phyloP scores from a whole-genome alignment of 2,888 invertebrate species.

The Pachymerium ferrugineum region DNA sequence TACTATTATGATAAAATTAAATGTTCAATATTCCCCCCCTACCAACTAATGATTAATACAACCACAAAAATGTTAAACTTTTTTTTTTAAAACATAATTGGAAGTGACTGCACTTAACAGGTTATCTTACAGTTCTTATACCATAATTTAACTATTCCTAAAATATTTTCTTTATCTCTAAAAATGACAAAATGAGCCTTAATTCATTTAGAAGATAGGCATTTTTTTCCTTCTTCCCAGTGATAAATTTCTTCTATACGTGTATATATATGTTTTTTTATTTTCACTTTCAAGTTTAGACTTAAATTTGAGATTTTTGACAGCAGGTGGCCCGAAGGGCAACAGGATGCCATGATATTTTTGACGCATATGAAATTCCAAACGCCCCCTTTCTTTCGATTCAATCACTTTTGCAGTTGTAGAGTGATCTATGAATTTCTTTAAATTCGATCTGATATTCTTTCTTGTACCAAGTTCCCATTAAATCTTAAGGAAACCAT shows the following conservation, averaged over 20 bases:
- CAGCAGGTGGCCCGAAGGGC: constrained; percentile 15
- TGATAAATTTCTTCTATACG: neutral
- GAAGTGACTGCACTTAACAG: no score
- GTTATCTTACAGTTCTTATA: no score
- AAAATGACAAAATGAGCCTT: neutral
- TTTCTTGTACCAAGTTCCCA: no score
- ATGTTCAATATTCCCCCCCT: no score
- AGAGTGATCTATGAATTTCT: neutral
- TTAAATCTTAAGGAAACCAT: no score
- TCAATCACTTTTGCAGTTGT: neutral
- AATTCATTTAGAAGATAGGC: neutral
- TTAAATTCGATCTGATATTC: neutral
- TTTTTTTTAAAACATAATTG: no score
- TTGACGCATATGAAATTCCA: constrained; percentile 4
- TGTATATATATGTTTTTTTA: no score
- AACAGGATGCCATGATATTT: constrained; percentile 14
- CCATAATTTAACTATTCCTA: neutral
- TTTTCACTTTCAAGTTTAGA: neutral
- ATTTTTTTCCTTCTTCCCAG: neutral
- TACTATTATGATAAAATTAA: no score
- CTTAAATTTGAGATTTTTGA: constrained; percentile 7
- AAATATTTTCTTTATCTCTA: neutral
- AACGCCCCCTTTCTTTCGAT: neutral
- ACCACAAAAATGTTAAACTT: no score
- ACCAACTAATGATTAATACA: no score